Base-by-base conservation (phyloP, 2,888 invertebrate species). In the Agriopis marginaria region DNA sequence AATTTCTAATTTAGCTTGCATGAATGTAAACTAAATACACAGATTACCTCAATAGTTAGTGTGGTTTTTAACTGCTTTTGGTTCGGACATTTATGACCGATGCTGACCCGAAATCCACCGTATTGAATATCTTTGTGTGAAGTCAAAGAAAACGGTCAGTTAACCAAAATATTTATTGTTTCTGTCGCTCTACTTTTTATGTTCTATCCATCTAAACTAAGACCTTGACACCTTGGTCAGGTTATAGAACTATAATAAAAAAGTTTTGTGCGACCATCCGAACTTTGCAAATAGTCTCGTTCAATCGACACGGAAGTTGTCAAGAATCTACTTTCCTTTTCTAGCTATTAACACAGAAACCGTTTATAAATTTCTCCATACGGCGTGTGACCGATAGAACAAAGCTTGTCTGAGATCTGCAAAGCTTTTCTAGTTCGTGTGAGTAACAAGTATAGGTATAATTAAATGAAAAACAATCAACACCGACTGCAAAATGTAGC, bases 321-420 rank as follows among this genome's bases (percentile, higher is more conserved):
- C 23, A 59, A 56, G 47, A 54, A 58, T 50, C n/a, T 49, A 68
- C 68, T 68, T 68, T 68, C 68, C 14, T 61, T 68, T 64, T 50
- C 60, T 53, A 56, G n/a, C 51, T 39, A 62, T 49, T 62, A 53
- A 44, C 60, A 51, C 23, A 53, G 58, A 58, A 61, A 64, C 39
- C 53, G 60, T 56, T 65, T 58, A 51, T 53, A 62, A 58, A 59
- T 70, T 66, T 66, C 63, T 58, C 65, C 45, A 42, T 17, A 44
- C 58, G 9, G 56, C 70, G 66, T 70, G 70, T 53, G 70, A 66
- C 49, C 53, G 42, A 49, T 11, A 50, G 49, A 60, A 68, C 68
- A 68, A 56, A 47, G 59, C 11, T 23, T 6, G 23, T 23, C 12
- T 44, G 7, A 12, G 32, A 45, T 32, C 32, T 45, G 32, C 14